A percentile compares a stretch with the other conserved stretches of the same genome.
These are phyloP conservation scores for Oriolus oriolus DNA, from an alignment of 2,113 vertebrate species.

Conservation along the genomic window DNA sequence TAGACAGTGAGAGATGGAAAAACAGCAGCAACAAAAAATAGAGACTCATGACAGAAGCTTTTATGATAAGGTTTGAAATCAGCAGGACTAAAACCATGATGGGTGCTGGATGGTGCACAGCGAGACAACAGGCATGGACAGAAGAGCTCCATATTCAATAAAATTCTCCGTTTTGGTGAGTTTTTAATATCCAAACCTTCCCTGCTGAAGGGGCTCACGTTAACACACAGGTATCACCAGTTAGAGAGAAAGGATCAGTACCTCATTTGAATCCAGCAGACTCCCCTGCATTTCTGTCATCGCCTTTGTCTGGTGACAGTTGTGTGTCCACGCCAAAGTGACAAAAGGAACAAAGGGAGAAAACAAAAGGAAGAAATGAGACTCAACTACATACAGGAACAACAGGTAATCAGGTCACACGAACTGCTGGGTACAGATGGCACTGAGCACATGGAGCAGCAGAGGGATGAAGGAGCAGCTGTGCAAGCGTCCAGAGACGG, in stretches of 20 bases:
- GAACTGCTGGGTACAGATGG: background rate
- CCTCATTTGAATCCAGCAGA: constrained; percentile 63
- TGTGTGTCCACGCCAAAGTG: constrained; percentile 35
- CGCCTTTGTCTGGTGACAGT: constrained; percentile 66
- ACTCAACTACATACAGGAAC: constrained; percentile 21
- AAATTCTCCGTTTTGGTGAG: background rate
- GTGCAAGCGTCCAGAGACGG: background rate
- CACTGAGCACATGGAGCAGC: background rate
- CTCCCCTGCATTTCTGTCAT: constrained; percentile 69
- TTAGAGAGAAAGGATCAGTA: constrained; percentile 34
- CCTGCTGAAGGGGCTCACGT: background rate
- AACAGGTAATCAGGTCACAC: constrained; percentile 8
- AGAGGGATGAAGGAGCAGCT: background rate
- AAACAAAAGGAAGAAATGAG: constrained; percentile 63
- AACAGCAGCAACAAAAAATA: background rate
- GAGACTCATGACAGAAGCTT: background rate
- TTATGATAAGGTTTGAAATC: background rate
- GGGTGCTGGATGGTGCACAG: background rate
- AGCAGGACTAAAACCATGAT: background rate
- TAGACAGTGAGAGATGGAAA: background rate
- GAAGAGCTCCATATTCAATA: background rate
- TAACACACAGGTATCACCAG: background rate
- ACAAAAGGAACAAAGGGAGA: constrained; percentile 54
- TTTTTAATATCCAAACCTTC: background rate
- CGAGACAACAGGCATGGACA: constrained; percentile 41